Conservation (phyloP, 1,140 invertebrate genomes). For the Oreohelix idahoensis region DNA sequence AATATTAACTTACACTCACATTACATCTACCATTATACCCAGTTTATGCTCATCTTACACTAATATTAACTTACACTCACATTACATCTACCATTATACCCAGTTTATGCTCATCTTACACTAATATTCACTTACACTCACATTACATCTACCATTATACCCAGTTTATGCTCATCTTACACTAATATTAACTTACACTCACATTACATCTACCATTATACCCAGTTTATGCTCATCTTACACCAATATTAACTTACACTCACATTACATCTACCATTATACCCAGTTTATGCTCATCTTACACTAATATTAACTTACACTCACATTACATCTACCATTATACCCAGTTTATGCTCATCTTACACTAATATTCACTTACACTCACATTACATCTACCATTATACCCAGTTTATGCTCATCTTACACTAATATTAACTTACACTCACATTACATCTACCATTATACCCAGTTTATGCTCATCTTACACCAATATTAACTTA, state of each 20-base stretch:
- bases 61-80: neutral
- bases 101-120: neutral
- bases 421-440: no score
- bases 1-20: no score
- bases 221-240: neutral
- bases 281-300: neutral
- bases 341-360: no score
- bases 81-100: neutral
- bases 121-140: neutral
- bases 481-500: no score
- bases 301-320: neutral
- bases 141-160: neutral
- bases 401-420: no score
- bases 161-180: neutral
- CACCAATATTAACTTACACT: neutral
- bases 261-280: neutral
- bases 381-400: no score
- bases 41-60: neutral
- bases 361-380: no score
- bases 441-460: no score
- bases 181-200: neutral
- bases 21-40: no score
- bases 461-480: no score
- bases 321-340: no score
- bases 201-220: neutral